Base-by-base conservation (phyloP, 2,797 vertebrate species). In the Salmo trutta region DNA sequence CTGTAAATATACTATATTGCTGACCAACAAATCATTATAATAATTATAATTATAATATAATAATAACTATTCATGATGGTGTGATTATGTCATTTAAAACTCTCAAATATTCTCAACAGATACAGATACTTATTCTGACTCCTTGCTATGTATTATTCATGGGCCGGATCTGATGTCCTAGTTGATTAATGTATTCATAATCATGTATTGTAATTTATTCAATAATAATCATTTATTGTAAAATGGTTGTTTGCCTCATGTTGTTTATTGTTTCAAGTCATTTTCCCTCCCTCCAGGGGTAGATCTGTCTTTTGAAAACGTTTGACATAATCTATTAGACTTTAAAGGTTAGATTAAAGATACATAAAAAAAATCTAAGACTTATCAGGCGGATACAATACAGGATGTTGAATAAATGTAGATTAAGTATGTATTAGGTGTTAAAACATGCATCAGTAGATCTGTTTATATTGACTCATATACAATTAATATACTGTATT, bases 1-100 rank as follows among this genome's bases (percentile, higher is more conserved):
- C 10, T 41, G 36, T 41, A 54, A 21, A n/a, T 24, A 21, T 62
- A 62, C n/a, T 62, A 24, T 88, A 86, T 83, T 83, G 71, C 87
- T 75, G 71, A 71, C 53, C 14, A 72, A 72, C 51, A 72, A 64
- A 62, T 36, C 36, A 74, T 41, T 12, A 17, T 19, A 14, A 64
- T 24, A 36, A 17, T 59, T 24, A 24, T 24, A 24, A 24, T 24
- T 24, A 24, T 24, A 24, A 24, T 12, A 17, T 19, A 14, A 64
- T 24, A 36, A 17, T 59, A 16, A 21, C 14, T 74, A 62, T 74
- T 74, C 54, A 62, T 74, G 54, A 16, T 15, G 71, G 10, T 36
- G n/a, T 74, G 72, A 74, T 62, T 74, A 7, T 8, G 16, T 31
- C 27, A 2, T 24, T 67, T 4, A 3, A 41, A 41, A 10, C 33